phyloP scores from a whole-genome alignment of 1,140 invertebrate species.

The Papilio glaucus region DNA sequence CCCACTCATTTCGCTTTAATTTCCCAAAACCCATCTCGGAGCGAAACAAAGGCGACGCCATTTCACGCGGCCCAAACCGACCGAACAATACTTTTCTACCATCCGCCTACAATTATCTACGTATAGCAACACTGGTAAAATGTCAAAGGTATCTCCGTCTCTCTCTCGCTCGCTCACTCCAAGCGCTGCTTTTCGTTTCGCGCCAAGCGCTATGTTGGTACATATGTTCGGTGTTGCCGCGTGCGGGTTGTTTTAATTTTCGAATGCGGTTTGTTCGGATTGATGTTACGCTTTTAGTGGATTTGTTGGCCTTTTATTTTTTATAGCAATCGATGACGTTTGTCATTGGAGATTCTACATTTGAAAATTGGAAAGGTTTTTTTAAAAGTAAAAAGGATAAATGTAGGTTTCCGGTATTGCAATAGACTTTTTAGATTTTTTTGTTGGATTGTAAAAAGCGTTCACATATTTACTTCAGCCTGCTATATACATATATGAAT shows the following conservation, averaged over 20 bases:
- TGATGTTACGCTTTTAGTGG: constrained; percentile 62
- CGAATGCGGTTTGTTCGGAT: constrained; percentile 77
- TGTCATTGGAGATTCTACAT: constrained; percentile 37
- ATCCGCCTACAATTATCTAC: constrained; percentile 64
- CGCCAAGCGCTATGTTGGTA: constrained; percentile 70
- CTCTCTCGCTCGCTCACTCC: constrained; percentile 51
- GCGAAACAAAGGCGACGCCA: constrained; percentile 75
- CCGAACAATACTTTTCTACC: constrained; percentile 77
- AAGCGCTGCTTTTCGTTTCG: constrained; percentile 48
- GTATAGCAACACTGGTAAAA: constrained; percentile 68
- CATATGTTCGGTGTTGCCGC: constrained; percentile 58
- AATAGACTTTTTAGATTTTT: neutral
- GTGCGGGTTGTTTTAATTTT: constrained; percentile 77
- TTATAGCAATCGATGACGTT: constrained; percentile 48
- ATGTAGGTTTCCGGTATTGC: constrained; percentile 23
- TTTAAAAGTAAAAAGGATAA: constrained; percentile 19
- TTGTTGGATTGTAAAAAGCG: neutral
- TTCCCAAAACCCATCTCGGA: constrained; percentile 77
- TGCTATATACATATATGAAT: neutral
- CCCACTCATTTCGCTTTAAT: constrained; percentile 77
- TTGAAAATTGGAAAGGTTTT: constrained; percentile 36
- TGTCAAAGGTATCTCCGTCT: constrained; percentile 66
- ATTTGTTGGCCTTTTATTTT: constrained; percentile 65
- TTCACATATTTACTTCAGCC: neutral
- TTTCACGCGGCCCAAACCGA: constrained; percentile 81